Percentiles rank a stretch among this genome's conserved stretches.
These are phyloP conservation scores for Nesogale talazaci DNA, from an alignment of 2,113 vertebrate species.

Conservation along the genomic window DNA sequence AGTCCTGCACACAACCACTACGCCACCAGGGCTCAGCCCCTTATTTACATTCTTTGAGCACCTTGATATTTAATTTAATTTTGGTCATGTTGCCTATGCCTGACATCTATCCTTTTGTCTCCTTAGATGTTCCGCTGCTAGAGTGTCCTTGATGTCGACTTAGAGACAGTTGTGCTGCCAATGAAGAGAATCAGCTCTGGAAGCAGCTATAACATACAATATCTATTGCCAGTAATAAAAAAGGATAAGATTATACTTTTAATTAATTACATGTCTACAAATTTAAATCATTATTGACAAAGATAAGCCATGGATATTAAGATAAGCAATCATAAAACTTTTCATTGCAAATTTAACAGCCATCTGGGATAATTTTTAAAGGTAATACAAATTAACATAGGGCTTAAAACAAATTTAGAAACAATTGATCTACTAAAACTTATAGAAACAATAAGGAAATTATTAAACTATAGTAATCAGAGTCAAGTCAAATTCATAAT, in stretches of 20 bases:
- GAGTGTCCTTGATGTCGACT: too few relatives aligned
- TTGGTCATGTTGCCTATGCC: too few relatives aligned
- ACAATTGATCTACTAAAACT: neutral
- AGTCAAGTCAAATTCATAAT: neutral
- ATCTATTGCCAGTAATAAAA: too few relatives aligned
- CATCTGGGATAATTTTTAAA: neutral
- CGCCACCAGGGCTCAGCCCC: too few relatives aligned
- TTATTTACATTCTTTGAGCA: too few relatives aligned
- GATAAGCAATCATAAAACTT: neutral
- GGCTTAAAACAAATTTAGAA: neutral
- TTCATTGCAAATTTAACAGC: neutral
- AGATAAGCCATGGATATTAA: neutral
- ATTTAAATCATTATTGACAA: neutral
- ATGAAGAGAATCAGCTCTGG: too few relatives aligned
- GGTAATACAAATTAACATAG: neutral
- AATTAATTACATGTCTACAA: neutral
- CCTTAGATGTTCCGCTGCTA: too few relatives aligned
- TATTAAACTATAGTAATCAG: neutral
- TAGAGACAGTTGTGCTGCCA: too few relatives aligned
- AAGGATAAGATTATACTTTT: neutral
- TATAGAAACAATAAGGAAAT: neutral
- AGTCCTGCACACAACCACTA: too few relatives aligned
- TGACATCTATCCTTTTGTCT: too few relatives aligned
- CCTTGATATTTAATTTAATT: too few relatives aligned
- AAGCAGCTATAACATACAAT: too few relatives aligned